Conservation (phyloP, 2,797 vertebrate genomes). For the Hapalemur alaotrensis region DNA sequence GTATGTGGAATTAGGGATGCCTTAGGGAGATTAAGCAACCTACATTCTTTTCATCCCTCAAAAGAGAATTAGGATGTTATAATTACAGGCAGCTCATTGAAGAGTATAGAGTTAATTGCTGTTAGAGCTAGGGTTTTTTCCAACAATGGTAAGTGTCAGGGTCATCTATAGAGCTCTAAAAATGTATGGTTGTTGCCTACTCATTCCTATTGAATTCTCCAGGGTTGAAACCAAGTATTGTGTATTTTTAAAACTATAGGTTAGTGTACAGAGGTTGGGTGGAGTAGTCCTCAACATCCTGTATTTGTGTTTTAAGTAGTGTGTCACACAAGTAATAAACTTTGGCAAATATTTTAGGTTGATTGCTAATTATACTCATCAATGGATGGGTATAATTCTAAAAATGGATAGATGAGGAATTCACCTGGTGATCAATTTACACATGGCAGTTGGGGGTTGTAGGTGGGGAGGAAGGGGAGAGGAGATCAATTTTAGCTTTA, state of each 20-base stretch:
- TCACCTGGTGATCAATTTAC: neutral
- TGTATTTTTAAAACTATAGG: neutral
- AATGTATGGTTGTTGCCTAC: neutral
- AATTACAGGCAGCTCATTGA: neutral
- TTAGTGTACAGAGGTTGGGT: neutral
- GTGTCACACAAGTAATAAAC: neutral
- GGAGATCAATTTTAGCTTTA: neutral
- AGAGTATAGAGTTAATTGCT: neutral
- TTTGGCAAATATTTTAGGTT: neutral
- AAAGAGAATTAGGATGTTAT: neutral
- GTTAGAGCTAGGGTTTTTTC: neutral
- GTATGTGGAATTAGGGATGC: neutral
- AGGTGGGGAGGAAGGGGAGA: neutral
- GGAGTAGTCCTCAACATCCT: neutral
- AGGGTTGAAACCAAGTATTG: neutral
- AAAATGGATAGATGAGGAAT: neutral
- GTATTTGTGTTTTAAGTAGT: neutral
- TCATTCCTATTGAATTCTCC: neutral
- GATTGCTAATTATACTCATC: neutral
- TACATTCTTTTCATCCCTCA: neutral
- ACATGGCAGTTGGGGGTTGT: neutral
- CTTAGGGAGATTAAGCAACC: neutral
- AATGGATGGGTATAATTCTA: constrained; percentile 2
- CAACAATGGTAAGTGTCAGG: neutral
- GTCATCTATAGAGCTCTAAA: neutral